Conservation (phyloP, 2,888 invertebrate genomes). For the Drosophila dives region DNA sequence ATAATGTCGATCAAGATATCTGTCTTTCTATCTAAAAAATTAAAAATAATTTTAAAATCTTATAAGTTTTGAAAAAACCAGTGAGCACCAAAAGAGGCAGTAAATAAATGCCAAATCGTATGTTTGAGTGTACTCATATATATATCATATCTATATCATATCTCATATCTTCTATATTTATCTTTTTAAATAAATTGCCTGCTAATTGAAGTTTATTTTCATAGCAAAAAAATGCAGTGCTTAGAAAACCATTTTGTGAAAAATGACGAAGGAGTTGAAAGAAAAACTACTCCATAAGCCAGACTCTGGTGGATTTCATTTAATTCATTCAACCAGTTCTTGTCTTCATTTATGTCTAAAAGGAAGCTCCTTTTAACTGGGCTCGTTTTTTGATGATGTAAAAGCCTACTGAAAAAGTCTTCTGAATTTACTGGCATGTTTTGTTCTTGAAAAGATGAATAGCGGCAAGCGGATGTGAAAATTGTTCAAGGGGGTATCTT, state of each 20-base stretch:
- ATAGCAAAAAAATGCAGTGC: background rate
- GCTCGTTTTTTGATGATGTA: background rate
- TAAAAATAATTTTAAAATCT: background rate
- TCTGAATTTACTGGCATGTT: conserved; percentile 7
- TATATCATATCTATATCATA: no score
- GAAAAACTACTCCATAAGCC: background rate
- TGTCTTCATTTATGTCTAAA: conserved; percentile 4
- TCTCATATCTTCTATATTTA: background rate
- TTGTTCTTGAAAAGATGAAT: conserved; percentile 4
- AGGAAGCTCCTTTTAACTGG: background rate
- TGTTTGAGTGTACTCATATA: background rate
- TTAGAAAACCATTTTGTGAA: background rate
- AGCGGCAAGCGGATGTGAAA: conserved; percentile 9
- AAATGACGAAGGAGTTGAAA: background rate
- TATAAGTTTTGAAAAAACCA: background rate
- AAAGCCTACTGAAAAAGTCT: conserved; percentile 1
- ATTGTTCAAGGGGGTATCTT: conserved; percentile 1
- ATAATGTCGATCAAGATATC: background rate
- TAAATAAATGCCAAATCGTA: background rate
- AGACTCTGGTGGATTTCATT: background rate
- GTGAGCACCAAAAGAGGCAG: background rate
- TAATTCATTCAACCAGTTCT: background rate
- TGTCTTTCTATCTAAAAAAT: background rate
- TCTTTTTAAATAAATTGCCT: background rate
- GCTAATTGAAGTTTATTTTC: background rate